A percentile compares a stretch with the other conserved stretches of the same genome.
Conservation (phyloP, 2,113 vertebrate genomes). For the Takifugu bimaculatus region DNA sequence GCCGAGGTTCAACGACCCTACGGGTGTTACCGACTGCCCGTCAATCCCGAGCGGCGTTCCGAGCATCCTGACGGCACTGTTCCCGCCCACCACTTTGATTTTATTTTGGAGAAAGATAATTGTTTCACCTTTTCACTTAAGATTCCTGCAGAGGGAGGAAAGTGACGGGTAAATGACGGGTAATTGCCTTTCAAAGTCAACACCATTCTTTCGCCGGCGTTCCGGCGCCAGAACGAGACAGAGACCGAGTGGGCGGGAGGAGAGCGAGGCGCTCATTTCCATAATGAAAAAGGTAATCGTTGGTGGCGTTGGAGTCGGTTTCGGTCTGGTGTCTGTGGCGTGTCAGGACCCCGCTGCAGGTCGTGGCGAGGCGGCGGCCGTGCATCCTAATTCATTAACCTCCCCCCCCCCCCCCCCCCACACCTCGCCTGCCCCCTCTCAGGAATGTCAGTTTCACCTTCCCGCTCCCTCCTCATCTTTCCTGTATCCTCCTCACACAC, state of each 20-base stretch:
- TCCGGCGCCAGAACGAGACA: constrained; percentile 36
- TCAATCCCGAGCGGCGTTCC: constrained; percentile 57
- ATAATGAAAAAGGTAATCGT: constrained; percentile 76
- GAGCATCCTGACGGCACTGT: constrained; percentile 59
- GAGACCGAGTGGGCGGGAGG: constrained; percentile 64
- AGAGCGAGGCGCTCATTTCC: constrained; percentile 66
- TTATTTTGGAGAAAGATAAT: constrained; percentile 62
- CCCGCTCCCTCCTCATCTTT: constrained; percentile 42
- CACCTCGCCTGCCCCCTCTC: constrained; percentile 33
- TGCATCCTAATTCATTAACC: constrained; percentile 67
- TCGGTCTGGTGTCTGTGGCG: constrained; percentile 55
- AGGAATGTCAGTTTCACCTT: constrained; percentile 64
- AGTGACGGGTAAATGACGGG: constrained; percentile 72
- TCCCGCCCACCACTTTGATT: constrained; percentile 58
- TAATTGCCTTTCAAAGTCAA: constrained; percentile 72
- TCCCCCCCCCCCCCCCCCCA: constrained; percentile 24
- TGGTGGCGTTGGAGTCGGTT: constrained; percentile 68
- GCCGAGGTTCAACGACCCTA: no score
- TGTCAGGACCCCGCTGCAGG: constrained; percentile 59
- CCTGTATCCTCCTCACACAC: neutral
- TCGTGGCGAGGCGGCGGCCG: constrained; percentile 54
- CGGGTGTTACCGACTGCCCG: constrained; percentile 25
- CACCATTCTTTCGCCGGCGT: constrained; percentile 59
- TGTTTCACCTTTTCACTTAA: constrained; percentile 70
- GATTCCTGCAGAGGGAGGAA: constrained; percentile 64